Conservation (phyloP, 1,140 invertebrate species). For the Dendrolimus kikuchii region DNA sequence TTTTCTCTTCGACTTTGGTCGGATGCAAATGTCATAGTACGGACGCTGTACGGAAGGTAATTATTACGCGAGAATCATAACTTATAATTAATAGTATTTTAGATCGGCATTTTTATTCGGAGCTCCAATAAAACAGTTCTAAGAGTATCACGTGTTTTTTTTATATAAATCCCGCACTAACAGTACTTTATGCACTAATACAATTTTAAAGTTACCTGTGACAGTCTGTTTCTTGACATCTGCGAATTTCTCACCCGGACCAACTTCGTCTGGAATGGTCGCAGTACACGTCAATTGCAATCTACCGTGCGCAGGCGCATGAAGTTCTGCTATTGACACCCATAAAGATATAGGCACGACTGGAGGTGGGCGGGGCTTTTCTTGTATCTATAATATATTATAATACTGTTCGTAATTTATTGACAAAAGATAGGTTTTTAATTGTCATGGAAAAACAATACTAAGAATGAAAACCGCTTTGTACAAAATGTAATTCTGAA, state of each 20-base stretch:
- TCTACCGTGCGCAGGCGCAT: conserved; percentile 74
- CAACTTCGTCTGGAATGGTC: conserved; percentile 75
- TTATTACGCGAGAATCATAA: no score
- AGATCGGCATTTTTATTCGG: no score
- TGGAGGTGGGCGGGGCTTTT: conserved; percentile 36
- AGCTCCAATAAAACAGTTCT: no score
- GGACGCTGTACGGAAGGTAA: no score
- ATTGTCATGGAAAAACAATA: no score
- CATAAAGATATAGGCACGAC: conserved; percentile 55
- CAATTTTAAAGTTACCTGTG: conserved; percentile 43
- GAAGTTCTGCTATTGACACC: conserved; percentile 74
- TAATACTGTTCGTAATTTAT: neutral
- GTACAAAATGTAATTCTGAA: no score
- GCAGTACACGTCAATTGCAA: conserved; percentile 76
- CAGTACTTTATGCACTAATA: neutral
- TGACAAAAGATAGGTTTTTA: no score
- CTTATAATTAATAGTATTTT: no score
- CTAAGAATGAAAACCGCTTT: no score
- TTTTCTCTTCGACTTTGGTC: no score
- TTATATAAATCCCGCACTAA: neutral
- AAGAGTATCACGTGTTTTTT: neutral
- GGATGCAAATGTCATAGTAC: no score
- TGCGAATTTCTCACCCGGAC: conserved; percentile 57
- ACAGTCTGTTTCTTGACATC: conserved; percentile 70
- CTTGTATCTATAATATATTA: conserved; percentile 33